Evolutionary conservation across 37 sponge, comb jelly and placozoan species (phyloP).

Genomic region (Aphrocallistes beatrix): DNA sequence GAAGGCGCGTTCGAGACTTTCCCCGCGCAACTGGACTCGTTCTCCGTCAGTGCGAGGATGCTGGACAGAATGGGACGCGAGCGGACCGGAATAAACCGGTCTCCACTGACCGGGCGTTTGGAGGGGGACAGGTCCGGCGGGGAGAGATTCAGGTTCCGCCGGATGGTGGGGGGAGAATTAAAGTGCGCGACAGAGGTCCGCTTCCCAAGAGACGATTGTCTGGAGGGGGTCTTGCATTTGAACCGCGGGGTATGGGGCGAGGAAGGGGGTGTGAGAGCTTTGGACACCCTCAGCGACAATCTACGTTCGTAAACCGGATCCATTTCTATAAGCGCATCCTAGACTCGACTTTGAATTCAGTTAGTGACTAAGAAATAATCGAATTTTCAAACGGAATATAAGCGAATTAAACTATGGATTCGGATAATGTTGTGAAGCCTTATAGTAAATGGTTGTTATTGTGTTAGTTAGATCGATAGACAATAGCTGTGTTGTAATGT

Average conservation of each 20-base stretch:
- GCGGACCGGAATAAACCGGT: neutral
- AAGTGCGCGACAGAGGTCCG: neutral
- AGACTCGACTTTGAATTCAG: too few species aligned
- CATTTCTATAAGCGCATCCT: neutral
- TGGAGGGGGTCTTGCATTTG: neutral
- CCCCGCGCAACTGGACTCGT: neutral
- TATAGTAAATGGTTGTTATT: too few species aligned
- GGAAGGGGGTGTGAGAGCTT: neutral
- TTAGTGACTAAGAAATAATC: too few species aligned
- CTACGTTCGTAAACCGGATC: neutral
- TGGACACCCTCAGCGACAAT: neutral
- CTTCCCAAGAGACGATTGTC: neutral
- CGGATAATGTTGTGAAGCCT: too few species aligned
- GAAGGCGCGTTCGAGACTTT: neutral
- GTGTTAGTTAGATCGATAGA: too few species aligned
- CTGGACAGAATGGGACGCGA: neutral
- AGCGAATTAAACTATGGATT: too few species aligned
- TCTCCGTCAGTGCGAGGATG: neutral
- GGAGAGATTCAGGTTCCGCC: slow-evolving; percentile 4
- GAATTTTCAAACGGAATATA: too few species aligned
- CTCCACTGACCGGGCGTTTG: neutral
- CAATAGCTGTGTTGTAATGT: too few species aligned
- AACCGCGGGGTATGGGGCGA: neutral
- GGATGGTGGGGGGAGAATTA: neutral
- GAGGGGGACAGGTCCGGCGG: slow-evolving; percentile 1